Conservation (phyloP, 1,140 invertebrate genomes). For the Drepana arcuata region DNA sequence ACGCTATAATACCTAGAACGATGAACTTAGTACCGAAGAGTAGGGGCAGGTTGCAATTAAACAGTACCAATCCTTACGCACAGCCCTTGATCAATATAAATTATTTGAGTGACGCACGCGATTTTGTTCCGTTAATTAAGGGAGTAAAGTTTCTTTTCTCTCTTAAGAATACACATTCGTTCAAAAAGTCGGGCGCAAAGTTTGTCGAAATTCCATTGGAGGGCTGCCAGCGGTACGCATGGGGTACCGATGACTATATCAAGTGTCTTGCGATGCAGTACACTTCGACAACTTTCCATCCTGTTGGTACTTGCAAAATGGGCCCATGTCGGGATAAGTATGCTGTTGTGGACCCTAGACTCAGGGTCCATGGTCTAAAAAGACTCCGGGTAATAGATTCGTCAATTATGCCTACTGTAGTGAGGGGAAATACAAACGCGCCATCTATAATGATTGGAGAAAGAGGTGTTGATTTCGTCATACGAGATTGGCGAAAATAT, state of each 20-base stretch:
- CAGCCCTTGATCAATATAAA: conserved; percentile 86
- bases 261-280: conserved; percentile 77
- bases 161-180: conserved; percentile 63
- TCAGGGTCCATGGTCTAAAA: conserved; percentile 78
- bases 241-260: conserved; percentile 80
- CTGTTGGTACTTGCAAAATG: conserved; percentile 76
- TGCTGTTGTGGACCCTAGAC: conserved; percentile 71
- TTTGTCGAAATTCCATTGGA: conserved; percentile 73
- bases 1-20: conserved; percentile 14
- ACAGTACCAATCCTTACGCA: conserved; percentile 77
- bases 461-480: conserved; percentile 76
- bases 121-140: conserved; percentile 72
- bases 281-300: conserved; percentile 77
- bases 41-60: conserved; percentile 77
- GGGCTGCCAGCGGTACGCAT: conserved; percentile 74
- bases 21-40: conserved; percentile 64
- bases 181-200: conserved; percentile 72
- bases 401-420: conserved; percentile 77
- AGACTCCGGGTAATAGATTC: conserved; percentile 81
- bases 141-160: conserved; percentile 20
- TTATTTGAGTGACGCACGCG: conserved; percentile 77
- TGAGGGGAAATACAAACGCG: conserved; percentile 78
- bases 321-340: conserved; percentile 53
- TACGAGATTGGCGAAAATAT: conserved; percentile 77
- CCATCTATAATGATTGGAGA: conserved; percentile 81